Evolutionary conservation across 2,113 vertebrate species (phyloP).

Genomic region (Microtus montanus): DNA sequence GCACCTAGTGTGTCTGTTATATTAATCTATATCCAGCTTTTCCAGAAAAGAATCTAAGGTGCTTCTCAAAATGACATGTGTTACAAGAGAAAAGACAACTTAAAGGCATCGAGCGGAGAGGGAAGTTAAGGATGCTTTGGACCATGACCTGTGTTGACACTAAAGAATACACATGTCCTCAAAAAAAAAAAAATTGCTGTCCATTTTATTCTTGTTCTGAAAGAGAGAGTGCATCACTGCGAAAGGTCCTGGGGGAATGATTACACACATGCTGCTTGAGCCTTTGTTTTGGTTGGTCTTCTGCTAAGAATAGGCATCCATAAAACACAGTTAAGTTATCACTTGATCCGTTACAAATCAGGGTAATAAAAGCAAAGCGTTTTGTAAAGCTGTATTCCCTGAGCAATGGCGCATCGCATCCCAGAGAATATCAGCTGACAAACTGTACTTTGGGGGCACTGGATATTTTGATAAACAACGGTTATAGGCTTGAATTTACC

Average conservation of each 20-base stretch:
- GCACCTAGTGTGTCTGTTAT: background rate
- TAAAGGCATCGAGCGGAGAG: background rate
- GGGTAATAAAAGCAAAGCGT: background rate
- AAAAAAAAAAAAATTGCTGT: background rate
- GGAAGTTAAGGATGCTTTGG: background rate
- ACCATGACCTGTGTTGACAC: background rate
- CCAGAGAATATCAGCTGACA: background rate
- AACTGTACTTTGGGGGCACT: background rate
- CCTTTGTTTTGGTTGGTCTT: background rate
- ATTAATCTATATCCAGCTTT: background rate
- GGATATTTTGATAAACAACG: background rate
- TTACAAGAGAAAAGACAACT: constrained; percentile 17
- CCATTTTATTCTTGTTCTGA: background rate
- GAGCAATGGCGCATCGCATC: too few species aligned
- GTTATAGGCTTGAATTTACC: background rate
- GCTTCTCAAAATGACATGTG: background rate
- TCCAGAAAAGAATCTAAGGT: background rate
- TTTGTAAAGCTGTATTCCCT: background rate
- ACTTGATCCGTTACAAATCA: background rate
- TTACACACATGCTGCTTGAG: too few species aligned
- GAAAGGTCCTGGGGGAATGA: background rate
- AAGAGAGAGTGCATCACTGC: background rate
- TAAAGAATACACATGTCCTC: background rate
- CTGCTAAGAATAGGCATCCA: background rate
- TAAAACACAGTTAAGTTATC: background rate